A percentile compares a stretch with the other conserved stretches of the same genome.
Conservation (phyloP, 2,888 invertebrate genomes). For the Diaphora mendica region DNA sequence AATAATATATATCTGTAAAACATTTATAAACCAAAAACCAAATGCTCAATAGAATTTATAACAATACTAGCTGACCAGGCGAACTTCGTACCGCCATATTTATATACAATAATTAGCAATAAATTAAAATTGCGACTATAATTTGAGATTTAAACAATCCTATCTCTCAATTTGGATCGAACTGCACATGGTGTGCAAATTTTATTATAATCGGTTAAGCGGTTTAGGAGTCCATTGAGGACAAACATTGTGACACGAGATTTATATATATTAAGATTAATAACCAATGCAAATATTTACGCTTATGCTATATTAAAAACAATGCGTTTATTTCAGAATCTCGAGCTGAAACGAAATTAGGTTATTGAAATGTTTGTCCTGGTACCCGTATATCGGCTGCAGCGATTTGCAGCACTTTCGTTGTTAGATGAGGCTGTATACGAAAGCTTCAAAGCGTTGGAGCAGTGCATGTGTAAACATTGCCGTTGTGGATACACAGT, state of each 20-base stretch:
- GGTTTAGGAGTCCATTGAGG: no score
- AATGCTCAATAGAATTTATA: neutral
- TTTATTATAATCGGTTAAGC: no score
- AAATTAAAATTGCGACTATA: no score
- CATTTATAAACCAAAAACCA: neutral
- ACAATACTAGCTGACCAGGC: no score
- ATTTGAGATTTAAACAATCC: no score
- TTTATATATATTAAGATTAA: no score
- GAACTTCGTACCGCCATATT: no score
- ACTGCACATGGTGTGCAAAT: no score
- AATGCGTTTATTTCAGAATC: constrained; percentile 24
- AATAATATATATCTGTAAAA: neutral
- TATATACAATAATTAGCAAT: no score
- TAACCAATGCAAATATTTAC: no score
- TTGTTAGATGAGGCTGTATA: constrained; percentile 21
- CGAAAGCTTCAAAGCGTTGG: constrained; percentile 35
- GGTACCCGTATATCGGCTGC: constrained; percentile 20
- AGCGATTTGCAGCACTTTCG: constrained; percentile 38
- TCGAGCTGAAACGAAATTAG: neutral
- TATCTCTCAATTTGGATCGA: no score
- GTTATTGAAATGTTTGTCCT: constrained; percentile 4
- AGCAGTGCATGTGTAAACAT: constrained; percentile 23
- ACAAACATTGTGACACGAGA: no score
- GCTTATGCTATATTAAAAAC: constrained; percentile 31
- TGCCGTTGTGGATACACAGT: constrained; percentile 33